Evolutionary conservation across 2,113 vertebrate genomes (phyloP).

Genomic region (Bostrychus sinensis): DNA sequence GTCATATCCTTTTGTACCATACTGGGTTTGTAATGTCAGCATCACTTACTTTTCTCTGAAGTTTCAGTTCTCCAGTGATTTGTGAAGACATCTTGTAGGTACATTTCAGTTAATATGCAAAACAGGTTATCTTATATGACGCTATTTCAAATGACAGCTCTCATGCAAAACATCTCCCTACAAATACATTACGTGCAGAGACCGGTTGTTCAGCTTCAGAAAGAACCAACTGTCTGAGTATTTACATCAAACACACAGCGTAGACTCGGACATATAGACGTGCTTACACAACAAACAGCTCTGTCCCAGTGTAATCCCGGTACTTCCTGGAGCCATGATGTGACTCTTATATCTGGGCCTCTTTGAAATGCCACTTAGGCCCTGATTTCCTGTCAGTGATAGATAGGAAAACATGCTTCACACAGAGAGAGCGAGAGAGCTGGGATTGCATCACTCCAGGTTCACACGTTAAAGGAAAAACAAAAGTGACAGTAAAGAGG

Average conservation of each 20-base stretch:
- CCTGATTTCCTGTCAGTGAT: slow-evolving; percentile 5
- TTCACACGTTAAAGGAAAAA: too few species aligned
- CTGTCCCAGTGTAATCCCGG: slow-evolving; percentile 42
- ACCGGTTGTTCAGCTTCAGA: slow-evolving; percentile 29
- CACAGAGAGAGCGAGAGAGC: not conserved
- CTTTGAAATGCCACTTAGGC: slow-evolving; percentile 15
- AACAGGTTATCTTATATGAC: too few species aligned
- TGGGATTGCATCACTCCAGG: not conserved
- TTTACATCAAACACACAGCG: slow-evolving; percentile 55
- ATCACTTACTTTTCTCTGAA: too few species aligned
- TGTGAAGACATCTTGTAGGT: too few species aligned
- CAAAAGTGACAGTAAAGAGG: too few species aligned
- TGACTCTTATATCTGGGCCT: not conserved
- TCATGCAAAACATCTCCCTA: not conserved
- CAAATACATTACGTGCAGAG: slow-evolving; percentile 18
- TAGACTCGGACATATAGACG: slow-evolving; percentile 31
- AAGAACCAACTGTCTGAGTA: slow-evolving; percentile 37
- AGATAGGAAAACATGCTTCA: slow-evolving; percentile 25
- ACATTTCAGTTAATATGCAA: too few species aligned
- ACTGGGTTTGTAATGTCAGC: too few species aligned
- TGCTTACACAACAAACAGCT: slow-evolving; percentile 60
- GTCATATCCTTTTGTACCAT: too few species aligned
- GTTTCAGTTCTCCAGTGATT: too few species aligned
- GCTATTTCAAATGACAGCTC: too few species aligned
- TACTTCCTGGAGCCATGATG: slow-evolving; percentile 40